These are phyloP conservation scores for Ciona savignyi DNA, from an alignment of 23 tunicate genomes.

Conservation along the genomic window DNA sequence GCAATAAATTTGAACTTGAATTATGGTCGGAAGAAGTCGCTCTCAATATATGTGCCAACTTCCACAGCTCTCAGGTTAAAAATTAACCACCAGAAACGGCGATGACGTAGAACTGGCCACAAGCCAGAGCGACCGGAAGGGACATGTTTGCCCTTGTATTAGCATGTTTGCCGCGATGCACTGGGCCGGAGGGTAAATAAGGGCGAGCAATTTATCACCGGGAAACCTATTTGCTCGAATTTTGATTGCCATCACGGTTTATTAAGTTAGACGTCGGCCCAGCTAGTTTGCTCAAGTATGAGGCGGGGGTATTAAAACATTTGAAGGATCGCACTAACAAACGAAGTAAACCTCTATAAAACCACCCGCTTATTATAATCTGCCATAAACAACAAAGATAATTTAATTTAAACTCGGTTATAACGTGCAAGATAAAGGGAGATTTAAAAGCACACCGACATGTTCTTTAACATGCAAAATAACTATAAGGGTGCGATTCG, in stretches of 20 bases:
- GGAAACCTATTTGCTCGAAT: constrained; percentile 1
- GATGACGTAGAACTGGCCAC: not conserved
- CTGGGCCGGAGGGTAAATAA: constrained; percentile 2
- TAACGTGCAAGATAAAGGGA: no score
- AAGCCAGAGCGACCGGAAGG: not conserved
- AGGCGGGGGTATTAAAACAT: no score
- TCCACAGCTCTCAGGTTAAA: not conserved
- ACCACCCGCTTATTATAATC: no score
- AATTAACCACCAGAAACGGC: not conserved
- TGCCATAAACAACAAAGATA: no score
- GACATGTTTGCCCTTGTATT: not conserved
- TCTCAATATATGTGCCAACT: not conserved
- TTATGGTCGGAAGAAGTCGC: no score
- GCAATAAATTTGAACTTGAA: not conserved
- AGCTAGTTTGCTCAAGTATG: no score
- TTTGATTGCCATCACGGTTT: not conserved
- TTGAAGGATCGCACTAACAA: no score
- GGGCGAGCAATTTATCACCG: not conserved
- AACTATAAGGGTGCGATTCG: no score
- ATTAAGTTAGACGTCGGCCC: not conserved
- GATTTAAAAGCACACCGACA: no score
- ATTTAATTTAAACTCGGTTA: no score
- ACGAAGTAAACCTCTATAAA: no score
- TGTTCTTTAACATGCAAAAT: no score
- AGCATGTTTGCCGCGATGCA: not conserved